These are phyloP conservation scores for Pediacus dermestoides DNA, from an alignment of 2,888 invertebrate species.

Conservation along the genomic window DNA sequence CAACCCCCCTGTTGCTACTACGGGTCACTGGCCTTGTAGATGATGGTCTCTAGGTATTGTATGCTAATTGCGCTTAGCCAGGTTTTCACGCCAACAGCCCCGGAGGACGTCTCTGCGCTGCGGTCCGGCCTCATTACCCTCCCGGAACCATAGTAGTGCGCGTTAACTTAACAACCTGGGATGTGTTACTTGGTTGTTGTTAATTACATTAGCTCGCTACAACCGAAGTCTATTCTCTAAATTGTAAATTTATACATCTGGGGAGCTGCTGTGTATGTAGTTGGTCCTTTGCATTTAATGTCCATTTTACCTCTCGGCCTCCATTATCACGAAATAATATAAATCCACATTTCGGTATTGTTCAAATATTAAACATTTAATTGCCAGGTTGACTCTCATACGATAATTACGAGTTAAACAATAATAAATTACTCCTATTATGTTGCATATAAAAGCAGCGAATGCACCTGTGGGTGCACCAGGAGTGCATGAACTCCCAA, in stretches of 20 bases:
- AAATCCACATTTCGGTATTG: conserved; percentile 22
- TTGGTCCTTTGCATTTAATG: conserved; percentile 28
- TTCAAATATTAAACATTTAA: conserved; percentile 5
- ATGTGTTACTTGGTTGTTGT: conserved; percentile 40
- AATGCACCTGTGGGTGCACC: too few species aligned
- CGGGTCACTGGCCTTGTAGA: too few species aligned
- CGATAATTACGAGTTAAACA: too few species aligned
- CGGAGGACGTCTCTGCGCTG: conserved; percentile 32
- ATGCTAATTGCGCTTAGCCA: conserved; percentile 40
- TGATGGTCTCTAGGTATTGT: conserved; percentile 39
- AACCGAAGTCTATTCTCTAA: conserved; percentile 37
- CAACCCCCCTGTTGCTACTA: too few species aligned
- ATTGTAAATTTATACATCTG: conserved; percentile 37
- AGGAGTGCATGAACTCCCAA: too few species aligned
- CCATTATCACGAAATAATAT: conserved; percentile 18
- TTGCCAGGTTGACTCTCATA: too few species aligned
- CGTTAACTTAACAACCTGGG: conserved; percentile 40
- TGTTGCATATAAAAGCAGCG: too few species aligned
- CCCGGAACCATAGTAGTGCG: conserved; percentile 29
- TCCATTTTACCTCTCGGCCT: conserved; percentile 26
- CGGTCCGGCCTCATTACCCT: conserved; percentile 40
- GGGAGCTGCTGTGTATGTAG: conserved; percentile 27
- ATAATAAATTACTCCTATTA: too few species aligned
- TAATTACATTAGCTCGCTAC: conserved; percentile 43
- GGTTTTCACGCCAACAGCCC: conserved; percentile 34